Base-by-base conservation (phyloP, 2,797 vertebrate species). In the Aldrovandia affinis region DNA sequence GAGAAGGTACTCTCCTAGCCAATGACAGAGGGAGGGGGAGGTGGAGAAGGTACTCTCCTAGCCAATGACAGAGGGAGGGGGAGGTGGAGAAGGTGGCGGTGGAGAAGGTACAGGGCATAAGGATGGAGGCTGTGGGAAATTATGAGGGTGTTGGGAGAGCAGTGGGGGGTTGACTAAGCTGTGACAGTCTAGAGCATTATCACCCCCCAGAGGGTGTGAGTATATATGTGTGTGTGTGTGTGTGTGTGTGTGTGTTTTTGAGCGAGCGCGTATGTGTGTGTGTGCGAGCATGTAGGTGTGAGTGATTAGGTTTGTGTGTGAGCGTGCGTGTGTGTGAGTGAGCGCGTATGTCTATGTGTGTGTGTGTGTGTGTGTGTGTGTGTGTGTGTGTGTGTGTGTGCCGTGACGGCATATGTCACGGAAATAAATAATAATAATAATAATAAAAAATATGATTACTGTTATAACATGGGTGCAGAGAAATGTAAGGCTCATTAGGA, bases 121-220 rank as follows among this genome's bases (percentile, higher is more conserved):
- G 20, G 57, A 22, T 63, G 61, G 61, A 63, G n/a, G 1, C n/a
- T 8, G 61, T n/a, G 10, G n/a, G 92, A 88, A 20, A 50, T 81
- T 84, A n/a, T n/a, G n/a, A n/a, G n/a, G n/a, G n/a, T n/a, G n/a
- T n/a, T 33, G 65, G 2, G 33, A 18, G 70, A 3, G n/a, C 3
- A 47, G 42, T 36, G 70, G 78, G 30, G 84, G 89, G 90, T 89
- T 25, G 3, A 77, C 78, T 91, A 89, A 92, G 86, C 88, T 81
- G 78, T 70, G 25, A 83, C 83, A 87, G 88, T 90, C 84, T 85
- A 44, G 70, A 86, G 86, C 84, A 83, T 94, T 91, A 88, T 88
- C 90, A 88, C 89, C 84, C 61, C 28, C 18, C 30, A 39, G 79
- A 89, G 25, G 30, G 15, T 28, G 30, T n/a, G n/a, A 83, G 87